Percentiles rank a stretch among this genome's conserved stretches.
These are phyloP conservation scores for Helicolenus hilgendorfi DNA, from an alignment of 2,797 vertebrate genomes.

Conservation along the genomic window DNA sequence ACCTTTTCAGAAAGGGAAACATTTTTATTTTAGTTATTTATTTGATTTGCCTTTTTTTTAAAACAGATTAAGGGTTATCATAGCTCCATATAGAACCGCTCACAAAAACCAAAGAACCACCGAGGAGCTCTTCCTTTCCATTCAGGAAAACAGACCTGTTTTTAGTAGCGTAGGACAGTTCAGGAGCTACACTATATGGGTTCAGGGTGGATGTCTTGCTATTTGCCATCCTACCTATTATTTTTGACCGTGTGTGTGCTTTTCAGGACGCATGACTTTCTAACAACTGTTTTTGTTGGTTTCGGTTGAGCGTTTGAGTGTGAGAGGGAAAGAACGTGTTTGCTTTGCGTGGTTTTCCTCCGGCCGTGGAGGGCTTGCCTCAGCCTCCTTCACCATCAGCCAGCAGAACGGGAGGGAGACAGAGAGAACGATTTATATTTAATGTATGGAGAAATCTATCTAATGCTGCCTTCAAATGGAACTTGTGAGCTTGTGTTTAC, in stretches of 20 bases:
- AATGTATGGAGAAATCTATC: background rate
- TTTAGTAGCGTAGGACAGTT: background rate
- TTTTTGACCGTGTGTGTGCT: conserved; percentile 40
- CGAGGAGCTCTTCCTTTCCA: background rate
- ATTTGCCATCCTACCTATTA: conserved; percentile 38
- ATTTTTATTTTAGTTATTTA: conserved; percentile 1
- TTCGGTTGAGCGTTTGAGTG: conserved; percentile 58
- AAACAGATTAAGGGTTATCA: background rate
- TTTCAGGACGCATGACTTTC: conserved; percentile 53
- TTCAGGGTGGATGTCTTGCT: conserved; percentile 16
- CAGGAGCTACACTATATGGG: conserved; percentile 7
- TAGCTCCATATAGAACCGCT: conserved; percentile 2
- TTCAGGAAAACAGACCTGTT: conserved; percentile 5
- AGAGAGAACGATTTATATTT: background rate
- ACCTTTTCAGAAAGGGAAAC: background rate
- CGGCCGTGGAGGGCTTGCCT: conserved; percentile 50
- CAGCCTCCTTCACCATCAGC: conserved; percentile 42
- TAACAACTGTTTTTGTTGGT: conserved; percentile 70
- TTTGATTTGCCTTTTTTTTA: conserved; percentile 2
- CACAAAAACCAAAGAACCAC: conserved; percentile 13
- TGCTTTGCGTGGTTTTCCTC: conserved; percentile 77
- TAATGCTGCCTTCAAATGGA: background rate
- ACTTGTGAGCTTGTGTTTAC: background rate
- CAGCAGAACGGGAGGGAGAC: background rate
- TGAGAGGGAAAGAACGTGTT: conserved; percentile 54